Conservation (phyloP, 2,888 invertebrate genomes). For the Brachyopa scutellaris region DNA sequence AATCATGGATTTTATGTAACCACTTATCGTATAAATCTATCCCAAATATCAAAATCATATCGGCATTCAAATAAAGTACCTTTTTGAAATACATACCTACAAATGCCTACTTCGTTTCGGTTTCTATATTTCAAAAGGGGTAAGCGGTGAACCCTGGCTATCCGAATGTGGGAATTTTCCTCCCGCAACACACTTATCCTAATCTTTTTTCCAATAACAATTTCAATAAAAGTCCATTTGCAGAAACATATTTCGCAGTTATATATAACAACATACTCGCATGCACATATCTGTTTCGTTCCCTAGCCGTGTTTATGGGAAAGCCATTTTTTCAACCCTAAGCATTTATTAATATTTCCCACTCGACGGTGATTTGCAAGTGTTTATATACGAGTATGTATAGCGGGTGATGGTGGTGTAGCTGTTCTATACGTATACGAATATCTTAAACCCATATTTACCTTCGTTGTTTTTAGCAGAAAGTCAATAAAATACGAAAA, state of each 20-base stretch:
- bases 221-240: constrained; percentile 81
- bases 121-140: not conserved
- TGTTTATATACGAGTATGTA: constrained; percentile 33
- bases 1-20: constrained; percentile 79
- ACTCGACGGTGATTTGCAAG: constrained; percentile 42
- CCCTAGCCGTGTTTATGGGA: not conserved
- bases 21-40: constrained; percentile 51
- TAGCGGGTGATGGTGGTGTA: no score
- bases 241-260: constrained; percentile 75
- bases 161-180: no score
- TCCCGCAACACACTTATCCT: constrained; percentile 7
- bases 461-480: not conserved
- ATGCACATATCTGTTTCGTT: not conserved
- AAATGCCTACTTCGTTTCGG: not conserved
- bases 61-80: constrained; percentile 59
- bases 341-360: constrained; percentile 67
- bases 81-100: constrained; percentile 36
- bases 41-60: constrained; percentile 13
- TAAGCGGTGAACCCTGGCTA: no score
- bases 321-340: constrained; percentile 53
- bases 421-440: no score
- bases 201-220: constrained; percentile 77
- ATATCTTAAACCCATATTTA: constrained; percentile 28
- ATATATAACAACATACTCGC: no score
- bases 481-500: constrained; percentile 61